These are phyloP conservation scores for Orchestes rusci DNA, from an alignment of 2,888 invertebrate species.

Conservation along the genomic window DNA sequence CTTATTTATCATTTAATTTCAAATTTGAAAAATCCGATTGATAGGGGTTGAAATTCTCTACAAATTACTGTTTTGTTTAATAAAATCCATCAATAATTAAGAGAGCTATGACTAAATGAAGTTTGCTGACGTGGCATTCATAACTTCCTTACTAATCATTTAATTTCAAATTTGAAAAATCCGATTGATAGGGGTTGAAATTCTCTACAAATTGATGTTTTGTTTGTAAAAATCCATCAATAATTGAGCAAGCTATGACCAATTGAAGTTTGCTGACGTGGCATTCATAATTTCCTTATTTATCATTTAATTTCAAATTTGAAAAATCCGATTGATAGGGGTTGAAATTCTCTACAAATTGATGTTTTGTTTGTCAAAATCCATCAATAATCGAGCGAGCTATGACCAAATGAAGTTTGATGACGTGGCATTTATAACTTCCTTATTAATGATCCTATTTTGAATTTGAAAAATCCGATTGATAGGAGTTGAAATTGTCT, in stretches of 20 bases:
- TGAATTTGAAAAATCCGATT: constrained; percentile 1
- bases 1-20: no score
- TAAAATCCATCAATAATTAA: no score
- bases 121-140: not conserved
- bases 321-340: not conserved
- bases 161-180: constrained; percentile 2
- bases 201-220: no score
- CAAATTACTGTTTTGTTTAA: no score
- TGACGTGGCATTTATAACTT: not conserved
- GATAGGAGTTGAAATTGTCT: not conserved
- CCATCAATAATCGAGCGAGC: not conserved
- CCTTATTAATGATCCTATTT: constrained; percentile 2
- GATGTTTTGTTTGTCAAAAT: not conserved
- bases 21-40: no score
- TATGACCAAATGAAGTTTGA: not conserved
- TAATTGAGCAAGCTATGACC: not conserved
- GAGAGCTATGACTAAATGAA: no score
- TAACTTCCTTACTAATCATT: not conserved
- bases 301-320: constrained; percentile 4
- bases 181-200: not conserved
- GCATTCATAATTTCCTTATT: not conserved
- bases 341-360: no score
- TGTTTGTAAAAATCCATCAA: not conserved
- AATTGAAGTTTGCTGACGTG: not conserved
- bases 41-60: no score